Evolutionary conservation across 2,797 vertebrate genomes (phyloP).

Genomic region (Platyrinchus mystaceus): DNA sequence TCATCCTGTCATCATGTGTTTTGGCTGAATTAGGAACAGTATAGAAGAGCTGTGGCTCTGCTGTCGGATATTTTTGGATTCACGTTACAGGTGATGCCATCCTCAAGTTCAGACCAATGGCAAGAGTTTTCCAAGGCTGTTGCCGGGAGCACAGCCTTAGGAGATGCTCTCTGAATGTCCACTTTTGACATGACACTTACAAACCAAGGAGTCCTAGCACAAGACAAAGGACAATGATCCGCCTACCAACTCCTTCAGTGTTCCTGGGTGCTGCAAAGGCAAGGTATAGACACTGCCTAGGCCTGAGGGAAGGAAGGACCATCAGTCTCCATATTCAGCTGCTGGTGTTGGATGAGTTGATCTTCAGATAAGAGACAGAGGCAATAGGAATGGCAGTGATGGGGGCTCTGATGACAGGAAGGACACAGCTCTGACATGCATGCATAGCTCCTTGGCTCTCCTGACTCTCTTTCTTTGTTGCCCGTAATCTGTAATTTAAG

Average conservation of each 20-base stretch:
- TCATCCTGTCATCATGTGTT: background rate
- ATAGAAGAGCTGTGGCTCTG: background rate
- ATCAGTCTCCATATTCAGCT: background rate
- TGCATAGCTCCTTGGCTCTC: background rate
- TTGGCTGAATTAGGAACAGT: background rate
- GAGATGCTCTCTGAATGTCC: background rate
- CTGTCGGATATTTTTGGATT: accelerated
- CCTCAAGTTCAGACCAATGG: background rate
- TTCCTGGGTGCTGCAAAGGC: background rate
- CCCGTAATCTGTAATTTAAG: background rate
- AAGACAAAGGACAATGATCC: background rate
- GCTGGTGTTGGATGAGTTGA: background rate
- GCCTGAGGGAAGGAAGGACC: background rate
- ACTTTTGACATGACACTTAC: background rate
- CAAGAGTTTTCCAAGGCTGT: background rate
- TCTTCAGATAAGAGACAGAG: background rate
- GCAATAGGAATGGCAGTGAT: background rate
- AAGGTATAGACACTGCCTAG: background rate
- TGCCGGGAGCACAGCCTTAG: background rate
- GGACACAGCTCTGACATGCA: background rate
- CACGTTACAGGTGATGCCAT: background rate
- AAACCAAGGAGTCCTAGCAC: background rate
- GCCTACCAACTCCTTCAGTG: background rate
- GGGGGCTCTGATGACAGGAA: background rate
- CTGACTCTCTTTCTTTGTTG: background rate